Conservation (phyloP, 1,140 invertebrate genomes). For the Drosophila sulfurigaster region DNA sequence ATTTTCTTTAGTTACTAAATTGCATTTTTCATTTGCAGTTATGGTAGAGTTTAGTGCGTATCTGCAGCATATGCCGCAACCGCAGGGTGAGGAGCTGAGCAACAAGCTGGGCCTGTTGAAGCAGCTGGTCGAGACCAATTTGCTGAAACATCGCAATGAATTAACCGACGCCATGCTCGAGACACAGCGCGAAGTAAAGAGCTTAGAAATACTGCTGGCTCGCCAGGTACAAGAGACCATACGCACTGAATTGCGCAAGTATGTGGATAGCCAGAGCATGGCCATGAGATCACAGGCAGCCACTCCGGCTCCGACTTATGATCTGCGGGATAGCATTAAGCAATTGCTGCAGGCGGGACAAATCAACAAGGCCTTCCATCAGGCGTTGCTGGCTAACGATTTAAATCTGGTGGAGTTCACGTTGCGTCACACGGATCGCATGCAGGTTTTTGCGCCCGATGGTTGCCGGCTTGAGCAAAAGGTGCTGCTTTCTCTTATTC, state of each 20-base stretch:
- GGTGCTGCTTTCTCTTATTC: conserved; percentile 95
- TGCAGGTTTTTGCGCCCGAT: conserved; percentile 89
- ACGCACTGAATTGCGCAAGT: conserved; percentile 85
- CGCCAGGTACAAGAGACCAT: conserved; percentile 80
- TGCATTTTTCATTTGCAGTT: conserved; percentile 74
- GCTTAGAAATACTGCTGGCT: conserved; percentile 73
- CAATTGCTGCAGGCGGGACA: conserved; percentile 91
- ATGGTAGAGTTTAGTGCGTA: conserved; percentile 86
- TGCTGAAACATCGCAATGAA: conserved; percentile 71
- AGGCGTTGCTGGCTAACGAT: conserved; percentile 95
- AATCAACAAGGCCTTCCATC: conserved; percentile 94
- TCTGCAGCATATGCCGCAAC: conserved; percentile 77
- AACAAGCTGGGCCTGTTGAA: conserved; percentile 68
- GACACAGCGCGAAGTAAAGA: conserved; percentile 79
- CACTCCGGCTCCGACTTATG: conserved; percentile 88
- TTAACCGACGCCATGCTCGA: conserved; percentile 75
- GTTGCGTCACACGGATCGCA: conserved; percentile 92
- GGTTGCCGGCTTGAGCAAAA: conserved; percentile 92
- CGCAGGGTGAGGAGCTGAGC: conserved; percentile 74
- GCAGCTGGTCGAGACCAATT: conserved; percentile 70
- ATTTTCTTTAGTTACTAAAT: neutral
- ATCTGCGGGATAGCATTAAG: conserved; percentile 90
- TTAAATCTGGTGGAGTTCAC: conserved; percentile 93
- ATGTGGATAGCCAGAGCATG: conserved; percentile 87
- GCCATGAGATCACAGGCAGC: conserved; percentile 89